Evolutionary conservation across 2,888 invertebrate species (phyloP), one percentile per base, ranked within the genome.

Genomic region (Eurytoma californica): DNA sequence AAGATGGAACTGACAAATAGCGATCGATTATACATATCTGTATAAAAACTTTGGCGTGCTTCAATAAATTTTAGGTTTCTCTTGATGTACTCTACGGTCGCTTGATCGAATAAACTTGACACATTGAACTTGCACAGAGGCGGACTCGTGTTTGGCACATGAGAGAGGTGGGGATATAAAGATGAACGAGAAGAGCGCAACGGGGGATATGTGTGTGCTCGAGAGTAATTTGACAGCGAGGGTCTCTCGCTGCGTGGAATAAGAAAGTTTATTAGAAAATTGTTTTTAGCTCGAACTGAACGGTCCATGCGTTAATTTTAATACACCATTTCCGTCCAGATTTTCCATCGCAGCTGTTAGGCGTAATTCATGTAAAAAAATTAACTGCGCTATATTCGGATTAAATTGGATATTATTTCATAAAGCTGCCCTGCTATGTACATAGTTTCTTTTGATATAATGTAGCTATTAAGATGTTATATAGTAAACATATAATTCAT

Each of bases 221-320:
- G 30, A 58, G 60, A n/a, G 24, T 74, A 72, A 80, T 80, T 77
- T 80, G 47, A 70, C 49, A 28, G 28, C 60, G 72, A 69, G 74
- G 57, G 67, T 66, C 60, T 65, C 65, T 47, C 49, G 28, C 13
- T 13, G 39, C 20, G 53, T 20, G 61, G 47, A 78, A 69, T 76
- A 76, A 81, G 75, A 81, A 81, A 81, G 80, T 67, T 78, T 75
- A 81, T 78, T 81, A 76, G 68, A 81, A 75, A 81, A 81, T 81
- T 78, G 78, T 75, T 76, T 70, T 72, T 28, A 16, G 58, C 24
- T 12, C 30, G 47, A 51, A 57, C 30, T 30, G 7, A 18, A 53
- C 53, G 30, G 20, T 16, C 60, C 13, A 63, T 7, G n/a, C 24
- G n/a, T 73, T 49, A 63, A 70, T 70, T 68, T 69, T 58, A 65